A percentile compares a stretch with the other conserved stretches of the same genome.
phyloP scores from a whole-genome alignment of 2,888 invertebrate genomes.

The Sturmia bella region DNA sequence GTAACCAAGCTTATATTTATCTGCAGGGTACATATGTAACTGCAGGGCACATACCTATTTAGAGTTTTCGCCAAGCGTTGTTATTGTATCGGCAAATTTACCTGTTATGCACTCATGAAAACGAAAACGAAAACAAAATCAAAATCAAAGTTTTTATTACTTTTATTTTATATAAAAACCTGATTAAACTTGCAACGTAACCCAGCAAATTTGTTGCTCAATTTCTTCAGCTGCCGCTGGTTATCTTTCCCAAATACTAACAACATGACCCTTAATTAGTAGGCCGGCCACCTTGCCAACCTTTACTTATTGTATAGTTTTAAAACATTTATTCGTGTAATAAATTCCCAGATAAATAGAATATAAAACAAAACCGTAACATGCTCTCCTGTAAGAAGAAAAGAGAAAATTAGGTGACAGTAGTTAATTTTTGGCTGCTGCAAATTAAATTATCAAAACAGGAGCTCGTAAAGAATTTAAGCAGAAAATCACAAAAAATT shows the following conservation, averaged over 20 bases:
- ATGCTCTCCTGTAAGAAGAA: neutral
- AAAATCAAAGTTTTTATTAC: no score
- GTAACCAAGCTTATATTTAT: no score
- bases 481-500: slow-evolving; percentile 26
- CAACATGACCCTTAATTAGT: slow-evolving; percentile 43
- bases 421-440: slow-evolving; percentile 37
- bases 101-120: no score
- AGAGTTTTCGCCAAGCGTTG: no score
- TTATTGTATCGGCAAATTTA: no score
- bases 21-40: no score
- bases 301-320: neutral
- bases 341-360: slow-evolving; percentile 49
- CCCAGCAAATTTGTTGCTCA: neutral
- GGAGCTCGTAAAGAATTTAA: slow-evolving; percentile 53
- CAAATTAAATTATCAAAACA: slow-evolving; percentile 60
- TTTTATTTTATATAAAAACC: slow-evolving; percentile 3
- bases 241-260: slow-evolving; percentile 14
- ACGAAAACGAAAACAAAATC: no score
- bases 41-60: no score
- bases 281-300: slow-evolving; percentile 43
- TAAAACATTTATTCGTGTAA: slow-evolving; percentile 37
- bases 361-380: slow-evolving; percentile 58
- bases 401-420: slow-evolving; percentile 16
- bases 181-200: slow-evolving; percentile 2
- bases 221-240: slow-evolving; percentile 20